These are phyloP conservation scores for Ichneumoninae sp. DNA, from an alignment of 2,888 invertebrate genomes.

Conservation along the genomic window DNA sequence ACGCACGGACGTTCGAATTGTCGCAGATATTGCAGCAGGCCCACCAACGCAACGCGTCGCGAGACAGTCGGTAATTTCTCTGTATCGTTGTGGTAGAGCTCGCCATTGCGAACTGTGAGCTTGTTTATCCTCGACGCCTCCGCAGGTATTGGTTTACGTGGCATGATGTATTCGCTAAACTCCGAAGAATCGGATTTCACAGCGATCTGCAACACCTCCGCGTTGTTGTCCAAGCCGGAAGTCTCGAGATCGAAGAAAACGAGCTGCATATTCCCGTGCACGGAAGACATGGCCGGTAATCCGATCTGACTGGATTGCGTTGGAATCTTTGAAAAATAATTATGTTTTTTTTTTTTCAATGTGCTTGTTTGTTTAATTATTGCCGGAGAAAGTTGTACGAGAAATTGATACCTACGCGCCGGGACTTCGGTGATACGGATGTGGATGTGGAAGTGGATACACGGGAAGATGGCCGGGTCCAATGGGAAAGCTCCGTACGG, in stretches of 20 bases:
- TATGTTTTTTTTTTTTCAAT: too few relatives aligned
- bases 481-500: too few relatives aligned
- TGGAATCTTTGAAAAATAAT: neutral
- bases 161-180: constrained; percentile 34
- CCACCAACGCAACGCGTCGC: neutral
- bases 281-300: neutral
- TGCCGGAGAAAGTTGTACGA: too few relatives aligned
- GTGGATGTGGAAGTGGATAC: too few relatives aligned
- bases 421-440: too few relatives aligned
- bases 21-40: constrained; percentile 15
- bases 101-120: constrained; percentile 29
- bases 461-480: too few relatives aligned
- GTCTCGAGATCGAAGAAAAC: constrained; percentile 58
- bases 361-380: too few relatives aligned
- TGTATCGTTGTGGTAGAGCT: constrained; percentile 6
- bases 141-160: constrained; percentile 5
- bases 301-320: neutral
- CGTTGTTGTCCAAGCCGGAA: constrained; percentile 24
- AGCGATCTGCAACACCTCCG: constrained; percentile 52
- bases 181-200: constrained; percentile 1
- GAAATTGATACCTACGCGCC: too few relatives aligned
- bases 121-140: constrained; percentile 13
- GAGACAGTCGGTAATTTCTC: neutral
- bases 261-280: neutral
- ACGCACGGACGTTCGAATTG: constrained; percentile 37